These are phyloP conservation scores for Spodoptera litura DNA, from an alignment of 1,140 invertebrate genomes.

Conservation along the genomic window DNA sequence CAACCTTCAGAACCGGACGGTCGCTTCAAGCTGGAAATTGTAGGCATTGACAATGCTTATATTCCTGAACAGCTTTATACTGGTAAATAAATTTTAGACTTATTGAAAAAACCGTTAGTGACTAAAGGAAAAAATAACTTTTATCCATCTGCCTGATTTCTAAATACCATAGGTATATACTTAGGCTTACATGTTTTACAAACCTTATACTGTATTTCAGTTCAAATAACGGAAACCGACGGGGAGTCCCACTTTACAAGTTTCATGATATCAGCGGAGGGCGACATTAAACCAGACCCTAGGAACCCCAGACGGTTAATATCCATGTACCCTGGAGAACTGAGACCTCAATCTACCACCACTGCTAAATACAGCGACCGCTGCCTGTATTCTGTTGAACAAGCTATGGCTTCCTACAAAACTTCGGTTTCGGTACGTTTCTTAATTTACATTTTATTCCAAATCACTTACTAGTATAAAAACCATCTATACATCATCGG, in stretches of 20 bases:
- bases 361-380: conserved; percentile 73
- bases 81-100: conserved; percentile 55
- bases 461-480: not conserved
- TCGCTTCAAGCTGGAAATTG: conserved; percentile 65
- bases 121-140: not conserved
- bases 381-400: conserved; percentile 76
- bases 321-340: conserved; percentile 66
- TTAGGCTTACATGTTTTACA: not conserved
- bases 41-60: conserved; percentile 64
- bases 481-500: too few relatives aligned
- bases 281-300: conserved; percentile 70
- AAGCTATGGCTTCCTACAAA: conserved; percentile 64
- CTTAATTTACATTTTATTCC: not conserved
- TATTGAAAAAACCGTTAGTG: not conserved
- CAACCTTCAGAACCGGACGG: conserved; percentile 71
- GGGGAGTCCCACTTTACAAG: conserved; percentile 67
- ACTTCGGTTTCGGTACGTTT: conserved; percentile 69
- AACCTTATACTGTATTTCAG: conserved; percentile 51
- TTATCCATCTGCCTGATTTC: not conserved
- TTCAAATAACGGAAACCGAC: conserved; percentile 71
- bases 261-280: conserved; percentile 80
- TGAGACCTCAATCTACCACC: conserved; percentile 62
- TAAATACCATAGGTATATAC: not conserved
- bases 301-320: conserved; percentile 68
- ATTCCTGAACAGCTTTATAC: conserved; percentile 75